Base-by-base conservation (phyloP, 2,888 invertebrate species). In the Cataglyphis albicans region DNA sequence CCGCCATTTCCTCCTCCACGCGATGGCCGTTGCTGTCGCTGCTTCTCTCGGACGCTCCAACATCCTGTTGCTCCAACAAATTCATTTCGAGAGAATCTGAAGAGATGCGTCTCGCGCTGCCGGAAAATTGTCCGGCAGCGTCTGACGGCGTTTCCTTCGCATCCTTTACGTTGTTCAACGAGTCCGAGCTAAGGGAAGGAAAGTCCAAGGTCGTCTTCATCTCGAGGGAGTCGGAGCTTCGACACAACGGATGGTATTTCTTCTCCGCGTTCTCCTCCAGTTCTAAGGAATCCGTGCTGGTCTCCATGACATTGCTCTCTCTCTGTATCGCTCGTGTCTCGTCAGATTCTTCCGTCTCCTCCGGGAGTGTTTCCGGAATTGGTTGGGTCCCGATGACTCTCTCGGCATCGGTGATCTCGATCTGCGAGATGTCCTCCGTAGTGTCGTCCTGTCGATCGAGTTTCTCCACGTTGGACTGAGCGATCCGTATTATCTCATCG, bases 141-240 rank as follows among this genome's bases (percentile, higher is more conserved):
- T 92, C 90, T 38, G 87, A 68, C 32, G 90, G 90, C 1, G 88
- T 78, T 35, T 94, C 93, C 25, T 90, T 91, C 0, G 92, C 29
- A 48, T 94, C 94, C 32, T 90, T 87, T 0, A 94, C 91, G 72
- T 94, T 94, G 73, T 94, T 94, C 57, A 94, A 81, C 3, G 94
- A 94, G 73, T 94, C 94, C 3, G 94, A 94, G 83, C 94, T 94
- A 38, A 94, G 81, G 0, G 94, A 94, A 3, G 94, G 94, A 84
- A 91, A 91, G 84, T 94, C 94, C 18, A 94, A 83, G 0, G 95
- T 95, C 65, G 95, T 96, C 91, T 96, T 96, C 85, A 96, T 95
- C 87, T 97, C 97, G 81, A 97, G 94, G 76, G 97, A 97, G 91
- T 97, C 97, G 1, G 96, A 96, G 90, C 97, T 97, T 63, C 96